phyloP scores from a whole-genome alignment of 2,888 invertebrate genomes.

The Diloba caeruleocephala region DNA sequence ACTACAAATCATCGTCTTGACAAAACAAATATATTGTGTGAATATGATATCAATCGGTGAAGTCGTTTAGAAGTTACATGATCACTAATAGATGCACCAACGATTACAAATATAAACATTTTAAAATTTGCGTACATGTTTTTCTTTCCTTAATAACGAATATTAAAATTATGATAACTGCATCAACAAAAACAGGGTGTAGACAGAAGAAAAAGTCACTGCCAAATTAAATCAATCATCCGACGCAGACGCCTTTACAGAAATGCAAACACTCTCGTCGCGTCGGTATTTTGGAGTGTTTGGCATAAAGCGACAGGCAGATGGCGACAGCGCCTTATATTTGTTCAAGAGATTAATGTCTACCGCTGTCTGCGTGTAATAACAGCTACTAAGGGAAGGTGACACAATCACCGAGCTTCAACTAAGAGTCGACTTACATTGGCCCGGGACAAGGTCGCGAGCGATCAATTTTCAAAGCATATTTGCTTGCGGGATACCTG shows the following conservation, averaged over 20 bases:
- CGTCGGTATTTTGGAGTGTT: constrained; percentile 27
- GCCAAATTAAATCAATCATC: constrained; percentile 65
- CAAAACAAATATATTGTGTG: too few species aligned
- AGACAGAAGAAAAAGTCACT: constrained; percentile 34
- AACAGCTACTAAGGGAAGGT: constrained; percentile 49
- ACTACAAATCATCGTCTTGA: too few species aligned
- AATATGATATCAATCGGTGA: too few species aligned
- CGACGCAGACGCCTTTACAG: constrained; percentile 41
- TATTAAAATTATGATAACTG: constrained; percentile 3
- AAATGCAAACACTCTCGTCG: constrained; percentile 51
- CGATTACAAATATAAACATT: too few species aligned
- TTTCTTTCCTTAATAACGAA: background rate
- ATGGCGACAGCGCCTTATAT: constrained; percentile 71
- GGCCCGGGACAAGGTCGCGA: constrained; percentile 9
- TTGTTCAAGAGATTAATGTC: constrained; percentile 78
- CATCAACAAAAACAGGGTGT: constrained; percentile 9
- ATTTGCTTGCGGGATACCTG: constrained; percentile 35
- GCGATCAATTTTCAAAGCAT: constrained; percentile 41
- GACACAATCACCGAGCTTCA: constrained; percentile 46
- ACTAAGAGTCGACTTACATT: constrained; percentile 27
- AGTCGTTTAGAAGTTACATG: too few species aligned
- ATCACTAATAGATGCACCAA: too few species aligned
- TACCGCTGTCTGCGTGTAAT: constrained; percentile 63
- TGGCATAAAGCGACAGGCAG: constrained; percentile 52
- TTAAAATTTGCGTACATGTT: too few species aligned